phyloP scores from a whole-genome alignment of 2,797 vertebrate genomes.

The Phataginus tricuspis region DNA sequence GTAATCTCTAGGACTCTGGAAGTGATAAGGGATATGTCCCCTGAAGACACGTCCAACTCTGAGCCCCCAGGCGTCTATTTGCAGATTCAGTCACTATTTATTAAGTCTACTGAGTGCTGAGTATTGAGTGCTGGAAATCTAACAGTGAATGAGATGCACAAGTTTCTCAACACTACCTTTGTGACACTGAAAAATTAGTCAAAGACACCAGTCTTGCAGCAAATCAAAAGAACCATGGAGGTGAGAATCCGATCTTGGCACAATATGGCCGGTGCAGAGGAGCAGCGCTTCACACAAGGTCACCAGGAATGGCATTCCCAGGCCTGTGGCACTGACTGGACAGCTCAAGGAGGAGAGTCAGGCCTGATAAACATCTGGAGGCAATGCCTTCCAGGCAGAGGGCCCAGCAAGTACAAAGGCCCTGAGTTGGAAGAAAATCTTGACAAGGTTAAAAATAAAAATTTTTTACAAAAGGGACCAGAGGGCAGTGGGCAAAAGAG shows the following conservation, averaged over 20 bases:
- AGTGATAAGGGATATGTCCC: not conserved
- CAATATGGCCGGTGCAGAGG: not conserved
- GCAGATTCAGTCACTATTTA: not conserved
- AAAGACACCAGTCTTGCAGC: not conserved
- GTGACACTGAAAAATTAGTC: not conserved
- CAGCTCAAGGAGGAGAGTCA: not conserved
- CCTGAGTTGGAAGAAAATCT: not conserved
- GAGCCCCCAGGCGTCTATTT: not conserved
- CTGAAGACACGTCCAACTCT: not conserved
- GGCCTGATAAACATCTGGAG: not conserved
- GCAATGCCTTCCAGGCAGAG: not conserved
- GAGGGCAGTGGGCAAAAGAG: too few relatives aligned
- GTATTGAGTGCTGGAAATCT: not conserved
- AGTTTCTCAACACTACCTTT: not conserved
- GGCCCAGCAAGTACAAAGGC: not conserved
- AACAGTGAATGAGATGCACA: not conserved
- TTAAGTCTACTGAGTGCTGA: not conserved
- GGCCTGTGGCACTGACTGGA: not conserved
- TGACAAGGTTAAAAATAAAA: not conserved
- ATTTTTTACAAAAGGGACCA: not conserved
- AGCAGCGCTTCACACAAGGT: accelerated
- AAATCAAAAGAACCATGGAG: not conserved
- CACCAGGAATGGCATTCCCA: not conserved
- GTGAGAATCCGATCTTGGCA: not conserved
- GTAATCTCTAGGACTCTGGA: not conserved